Evolutionary conservation across 2,888 invertebrate species (phyloP).

Genomic region (Ditula angustiorana): DNA sequence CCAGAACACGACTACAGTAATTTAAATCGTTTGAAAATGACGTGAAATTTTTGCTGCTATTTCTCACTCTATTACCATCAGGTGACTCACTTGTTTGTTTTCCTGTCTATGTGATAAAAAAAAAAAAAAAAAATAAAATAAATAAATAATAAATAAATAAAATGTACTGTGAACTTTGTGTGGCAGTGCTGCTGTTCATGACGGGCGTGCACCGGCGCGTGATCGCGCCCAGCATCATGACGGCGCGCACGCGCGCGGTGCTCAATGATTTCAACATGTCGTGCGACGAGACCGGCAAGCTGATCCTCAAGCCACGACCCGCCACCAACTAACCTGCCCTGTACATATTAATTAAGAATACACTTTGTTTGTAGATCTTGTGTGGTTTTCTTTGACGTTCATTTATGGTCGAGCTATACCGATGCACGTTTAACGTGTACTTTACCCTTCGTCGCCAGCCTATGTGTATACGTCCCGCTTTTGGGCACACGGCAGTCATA

Average conservation of each 20-base stretch:
- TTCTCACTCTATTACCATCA: too few relatives aligned
- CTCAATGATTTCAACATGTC: conserved; percentile 99
- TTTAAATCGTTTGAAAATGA: too few relatives aligned
- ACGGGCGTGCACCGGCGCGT: conserved; percentile 98
- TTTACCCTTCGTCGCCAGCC: not conserved
- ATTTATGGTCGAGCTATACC: too few relatives aligned
- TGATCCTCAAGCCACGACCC: conserved; percentile 96
- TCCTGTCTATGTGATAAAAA: too few relatives aligned
- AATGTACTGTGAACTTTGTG: not conserved
- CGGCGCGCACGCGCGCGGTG: conserved; percentile 95
- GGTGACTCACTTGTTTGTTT: too few relatives aligned
- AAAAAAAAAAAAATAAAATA: too few relatives aligned
- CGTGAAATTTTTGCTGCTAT: too few relatives aligned
- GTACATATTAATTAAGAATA: conserved; percentile 72
- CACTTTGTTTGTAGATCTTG: conserved; percentile 44
- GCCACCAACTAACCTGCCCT: conserved; percentile 68
- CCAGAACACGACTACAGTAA: too few relatives aligned
- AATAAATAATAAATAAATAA: too few relatives aligned
- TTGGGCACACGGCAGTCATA: too few relatives aligned
- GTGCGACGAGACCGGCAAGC: conserved; percentile 98
- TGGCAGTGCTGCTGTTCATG: conserved; percentile 92
- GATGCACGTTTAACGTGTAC: too few relatives aligned
- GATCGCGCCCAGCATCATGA: conserved; percentile 98
- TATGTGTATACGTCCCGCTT: too few relatives aligned
- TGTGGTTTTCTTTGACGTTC: not conserved